Evolutionary conservation across 1,140 invertebrate species (phyloP).

Genomic region (Gonatopus flavifemur): DNA sequence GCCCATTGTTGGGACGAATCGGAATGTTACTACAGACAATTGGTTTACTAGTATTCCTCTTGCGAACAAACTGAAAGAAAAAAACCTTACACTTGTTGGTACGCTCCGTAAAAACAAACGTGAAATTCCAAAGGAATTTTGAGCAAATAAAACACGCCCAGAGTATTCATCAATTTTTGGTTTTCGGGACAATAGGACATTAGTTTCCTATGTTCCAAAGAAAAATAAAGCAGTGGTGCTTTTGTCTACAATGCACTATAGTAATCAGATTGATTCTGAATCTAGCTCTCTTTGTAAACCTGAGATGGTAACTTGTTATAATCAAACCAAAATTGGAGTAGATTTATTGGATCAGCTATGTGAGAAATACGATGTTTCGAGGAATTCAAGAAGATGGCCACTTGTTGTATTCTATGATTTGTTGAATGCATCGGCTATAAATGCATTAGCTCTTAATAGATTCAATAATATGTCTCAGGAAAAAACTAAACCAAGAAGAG

Average conservation of each 20-base stretch:
- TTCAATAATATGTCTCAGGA: background rate
- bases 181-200: background rate
- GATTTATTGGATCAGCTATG: background rate
- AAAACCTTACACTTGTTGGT: background rate
- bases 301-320: background rate
- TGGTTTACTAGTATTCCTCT: background rate
- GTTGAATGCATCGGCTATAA: background rate
- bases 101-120: background rate
- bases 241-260: background rate
- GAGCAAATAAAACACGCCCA: background rate
- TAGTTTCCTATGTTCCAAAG: slow-evolving; percentile 4
- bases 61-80: background rate
- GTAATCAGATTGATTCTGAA: background rate
- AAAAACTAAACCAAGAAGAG: background rate
- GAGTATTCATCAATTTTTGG: background rate
- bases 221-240: background rate
- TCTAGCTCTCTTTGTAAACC: background rate
- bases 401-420: background rate
- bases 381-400: background rate
- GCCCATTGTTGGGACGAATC: background rate
- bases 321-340: background rate
- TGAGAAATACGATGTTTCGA: background rate
- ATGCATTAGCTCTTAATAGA: background rate
- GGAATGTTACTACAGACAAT: background rate
- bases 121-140: background rate